Conservation (phyloP, 2,113 vertebrate species). For the Chaetodon trifascialis region DNA sequence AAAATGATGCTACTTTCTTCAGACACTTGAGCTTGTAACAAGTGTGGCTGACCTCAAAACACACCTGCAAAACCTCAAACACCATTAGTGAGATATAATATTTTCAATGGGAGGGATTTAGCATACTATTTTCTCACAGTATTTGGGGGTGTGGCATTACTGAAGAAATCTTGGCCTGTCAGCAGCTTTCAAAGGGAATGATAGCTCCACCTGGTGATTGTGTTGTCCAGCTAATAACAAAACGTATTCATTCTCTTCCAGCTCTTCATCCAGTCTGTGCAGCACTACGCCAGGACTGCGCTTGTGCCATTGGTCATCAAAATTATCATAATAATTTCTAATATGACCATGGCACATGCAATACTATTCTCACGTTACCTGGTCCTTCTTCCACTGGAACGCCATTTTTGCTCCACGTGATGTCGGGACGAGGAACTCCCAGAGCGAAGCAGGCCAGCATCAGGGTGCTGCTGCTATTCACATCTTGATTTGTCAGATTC, state of each 20-base stretch:
- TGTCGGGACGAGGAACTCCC: conserved; percentile 84
- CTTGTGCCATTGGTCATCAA: not conserved
- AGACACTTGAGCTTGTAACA: not conserved
- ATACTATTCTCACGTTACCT: conserved; percentile 79
- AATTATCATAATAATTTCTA: not conserved
- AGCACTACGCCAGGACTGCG: not conserved
- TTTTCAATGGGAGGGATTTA: not conserved
- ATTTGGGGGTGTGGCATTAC: not conserved
- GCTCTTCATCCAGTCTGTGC: not conserved
- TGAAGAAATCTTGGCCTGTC: too few relatives aligned
- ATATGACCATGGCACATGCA: not conserved
- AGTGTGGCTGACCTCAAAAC: too few relatives aligned
- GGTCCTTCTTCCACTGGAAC: conserved; percentile 84
- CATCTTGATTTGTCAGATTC: conserved; percentile 88
- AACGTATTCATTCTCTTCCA: not conserved
- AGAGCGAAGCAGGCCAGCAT: conserved; percentile 84
- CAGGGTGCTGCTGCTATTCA: conserved; percentile 92
- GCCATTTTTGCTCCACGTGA: conserved; percentile 90
- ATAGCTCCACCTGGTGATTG: not conserved
- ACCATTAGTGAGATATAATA: not conserved
- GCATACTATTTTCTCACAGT: not conserved
- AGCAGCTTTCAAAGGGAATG: not conserved
- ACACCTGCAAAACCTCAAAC: not conserved
- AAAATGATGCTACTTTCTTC: not conserved
- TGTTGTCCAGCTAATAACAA: not conserved